Percentiles rank a stretch among this genome's conserved stretches.
Conservation (phyloP, 2,113 vertebrate species). For the Podocnemis expansa region DNA sequence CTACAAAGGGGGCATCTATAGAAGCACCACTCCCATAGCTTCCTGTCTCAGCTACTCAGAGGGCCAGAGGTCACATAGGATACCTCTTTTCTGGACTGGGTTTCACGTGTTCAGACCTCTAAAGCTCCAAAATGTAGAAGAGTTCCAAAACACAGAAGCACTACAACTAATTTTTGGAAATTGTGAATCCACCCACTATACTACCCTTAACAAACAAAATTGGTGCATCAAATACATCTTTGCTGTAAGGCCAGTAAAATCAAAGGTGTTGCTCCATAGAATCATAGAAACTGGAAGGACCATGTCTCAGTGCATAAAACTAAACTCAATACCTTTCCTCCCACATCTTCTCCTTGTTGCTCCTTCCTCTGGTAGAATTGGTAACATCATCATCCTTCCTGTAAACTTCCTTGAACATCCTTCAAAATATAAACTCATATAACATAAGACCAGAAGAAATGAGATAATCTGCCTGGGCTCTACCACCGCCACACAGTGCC, state of each 20-base stretch:
- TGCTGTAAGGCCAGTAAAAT: not conserved
- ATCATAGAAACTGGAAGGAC: too few relatives aligned
- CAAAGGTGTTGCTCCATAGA: not conserved
- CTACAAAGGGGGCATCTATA: too few relatives aligned
- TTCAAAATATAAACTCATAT: not conserved
- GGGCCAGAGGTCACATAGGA: too few relatives aligned
- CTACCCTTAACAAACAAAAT: not conserved
- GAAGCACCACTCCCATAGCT: too few relatives aligned
- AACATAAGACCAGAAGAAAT: too few relatives aligned
- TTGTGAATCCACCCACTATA: not conserved
- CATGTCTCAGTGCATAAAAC: not conserved
- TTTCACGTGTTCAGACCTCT: not conserved
- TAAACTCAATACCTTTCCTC: constrained; percentile 6
- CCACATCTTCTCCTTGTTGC: not conserved
- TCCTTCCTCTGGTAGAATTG: not conserved
- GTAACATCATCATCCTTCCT: not conserved
- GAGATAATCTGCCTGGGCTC: too few relatives aligned
- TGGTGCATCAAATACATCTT: not conserved
- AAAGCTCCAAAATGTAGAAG: fast-evolving
- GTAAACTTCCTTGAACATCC: not conserved
- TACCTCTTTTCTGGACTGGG: not conserved
- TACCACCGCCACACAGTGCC: too few relatives aligned
- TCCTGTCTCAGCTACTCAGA: too few relatives aligned
- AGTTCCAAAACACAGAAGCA: not conserved
- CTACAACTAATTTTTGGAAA: not conserved